Evolutionary conservation across 2,113 vertebrate species (phyloP).

Genomic region (Glaucidium brasilianum): DNA sequence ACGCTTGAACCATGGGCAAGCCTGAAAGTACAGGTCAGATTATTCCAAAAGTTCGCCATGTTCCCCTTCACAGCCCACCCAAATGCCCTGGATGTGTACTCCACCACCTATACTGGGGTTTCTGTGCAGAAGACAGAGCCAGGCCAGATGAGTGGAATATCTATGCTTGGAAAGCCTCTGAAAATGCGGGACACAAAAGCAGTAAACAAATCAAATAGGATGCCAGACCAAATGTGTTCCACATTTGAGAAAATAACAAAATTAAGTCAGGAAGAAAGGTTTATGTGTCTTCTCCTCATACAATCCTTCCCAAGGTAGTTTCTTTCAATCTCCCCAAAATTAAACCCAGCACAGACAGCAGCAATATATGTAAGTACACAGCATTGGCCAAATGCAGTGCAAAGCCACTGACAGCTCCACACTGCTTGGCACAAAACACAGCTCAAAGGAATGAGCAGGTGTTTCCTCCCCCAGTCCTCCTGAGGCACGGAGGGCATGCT

Average conservation of each 20-base stretch:
- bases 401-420: neutral
- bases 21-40: neutral
- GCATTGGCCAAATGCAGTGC: neutral
- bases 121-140: slow-evolving; percentile 12
- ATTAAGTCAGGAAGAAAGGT: slow-evolving; percentile 40
- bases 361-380: neutral
- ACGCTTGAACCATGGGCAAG: neutral
- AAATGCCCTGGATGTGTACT: neutral
- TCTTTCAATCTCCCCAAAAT: neutral
- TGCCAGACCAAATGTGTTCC: slow-evolving; percentile 51
- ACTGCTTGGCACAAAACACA: accelerated
- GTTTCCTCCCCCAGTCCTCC: neutral
- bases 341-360: slow-evolving; percentile 25
- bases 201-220: slow-evolving; percentile 57
- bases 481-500: accelerated
- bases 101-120: neutral
- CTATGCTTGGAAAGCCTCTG: slow-evolving; percentile 7
- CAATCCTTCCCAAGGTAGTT: slow-evolving; percentile 39
- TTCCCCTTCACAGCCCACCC: neutral
- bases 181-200: slow-evolving; percentile 36
- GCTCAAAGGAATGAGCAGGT: neutral
- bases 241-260: slow-evolving; percentile 45
- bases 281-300: slow-evolving; percentile 28
- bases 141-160: slow-evolving; percentile 44
- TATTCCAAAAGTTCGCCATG: neutral